Conservation (phyloP, 2,113 vertebrate species). For the Brachyistius frenatus region DNA sequence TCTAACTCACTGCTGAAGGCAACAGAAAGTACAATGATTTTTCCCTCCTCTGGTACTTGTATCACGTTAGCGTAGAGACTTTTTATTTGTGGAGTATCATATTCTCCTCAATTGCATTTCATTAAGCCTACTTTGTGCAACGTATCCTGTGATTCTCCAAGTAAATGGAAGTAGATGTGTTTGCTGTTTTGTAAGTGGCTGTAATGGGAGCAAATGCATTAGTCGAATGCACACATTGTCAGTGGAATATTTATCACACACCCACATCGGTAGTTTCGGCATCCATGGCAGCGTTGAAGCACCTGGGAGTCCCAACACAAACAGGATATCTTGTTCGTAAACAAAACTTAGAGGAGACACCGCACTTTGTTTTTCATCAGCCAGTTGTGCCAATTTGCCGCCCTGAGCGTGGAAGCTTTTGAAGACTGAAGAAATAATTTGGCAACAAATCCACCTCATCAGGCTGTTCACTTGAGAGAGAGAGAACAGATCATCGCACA, state of each 20-base stretch:
- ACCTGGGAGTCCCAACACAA: constrained; percentile 17
- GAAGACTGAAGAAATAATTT: constrained; percentile 57
- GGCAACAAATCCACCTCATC: constrained; percentile 46
- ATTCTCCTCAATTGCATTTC: constrained; percentile 11
- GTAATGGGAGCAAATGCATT: constrained; percentile 26
- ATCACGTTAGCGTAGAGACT: neutral
- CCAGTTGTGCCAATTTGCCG: constrained; percentile 26
- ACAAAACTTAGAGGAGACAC: constrained; percentile 35
- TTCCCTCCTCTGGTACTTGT: constrained; percentile 7
- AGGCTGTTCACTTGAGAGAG: constrained; percentile 21
- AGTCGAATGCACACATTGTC: constrained; percentile 13
- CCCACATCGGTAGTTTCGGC: neutral
- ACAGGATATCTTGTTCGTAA: constrained; percentile 34
- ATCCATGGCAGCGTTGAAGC: constrained; percentile 10
- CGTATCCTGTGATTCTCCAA: constrained; percentile 4
- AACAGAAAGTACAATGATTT: neutral
- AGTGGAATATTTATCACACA: constrained; percentile 40
- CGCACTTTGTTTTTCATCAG: constrained; percentile 37
- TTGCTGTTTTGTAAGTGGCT: constrained; percentile 16
- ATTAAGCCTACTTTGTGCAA: neutral
- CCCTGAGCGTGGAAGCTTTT: constrained; percentile 44
- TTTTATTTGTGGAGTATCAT: constrained; percentile 2
- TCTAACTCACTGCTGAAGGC: neutral
- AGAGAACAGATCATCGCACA: constrained; percentile 27
- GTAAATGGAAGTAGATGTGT: constrained; percentile 12